Percentiles rank a stretch among this genome's conserved stretches.
phyloP scores from a whole-genome alignment of 1,140 invertebrate genomes.

The Acromyrmex echinatior region DNA sequence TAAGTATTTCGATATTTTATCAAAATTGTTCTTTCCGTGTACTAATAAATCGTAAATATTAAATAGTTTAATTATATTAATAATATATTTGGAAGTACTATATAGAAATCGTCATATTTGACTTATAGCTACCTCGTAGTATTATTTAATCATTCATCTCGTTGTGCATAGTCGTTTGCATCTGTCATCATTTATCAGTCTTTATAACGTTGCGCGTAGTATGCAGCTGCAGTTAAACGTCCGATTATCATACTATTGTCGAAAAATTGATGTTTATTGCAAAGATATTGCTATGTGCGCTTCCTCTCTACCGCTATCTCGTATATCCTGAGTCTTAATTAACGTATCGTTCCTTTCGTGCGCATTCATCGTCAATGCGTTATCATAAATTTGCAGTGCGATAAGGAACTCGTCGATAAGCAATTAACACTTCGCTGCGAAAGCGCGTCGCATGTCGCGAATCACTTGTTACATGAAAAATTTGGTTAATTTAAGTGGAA shows the following conservation, averaged over 20 bases:
- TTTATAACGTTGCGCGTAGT: neutral
- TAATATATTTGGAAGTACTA: neutral
- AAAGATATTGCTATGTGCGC: neutral
- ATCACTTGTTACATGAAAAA: conserved; percentile 27
- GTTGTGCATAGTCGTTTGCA: neutral
- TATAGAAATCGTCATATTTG: neutral
- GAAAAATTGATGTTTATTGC: conserved; percentile 37
- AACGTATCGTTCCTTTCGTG: conserved; percentile 18
- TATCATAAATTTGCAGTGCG: conserved; percentile 50
- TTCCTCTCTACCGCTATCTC: neutral
- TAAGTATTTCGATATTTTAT: too few species aligned
- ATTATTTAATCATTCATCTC: conserved; percentile 9
- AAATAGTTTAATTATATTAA: conserved; percentile 1
- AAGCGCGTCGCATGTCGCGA: neutral
- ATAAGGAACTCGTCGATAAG: conserved; percentile 51
- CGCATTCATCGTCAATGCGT: conserved; percentile 33
- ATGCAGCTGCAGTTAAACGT: conserved; percentile 15
- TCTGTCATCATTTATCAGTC: conserved; percentile 3
- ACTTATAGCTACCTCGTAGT: neutral
- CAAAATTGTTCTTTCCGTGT: neutral
- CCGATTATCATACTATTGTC: neutral
- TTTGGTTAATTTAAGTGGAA: conserved; percentile 37
- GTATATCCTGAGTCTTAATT: conserved; percentile 26
- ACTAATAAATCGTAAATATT: neutral
- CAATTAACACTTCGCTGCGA: conserved; percentile 31